phyloP scores from a whole-genome alignment of 2,797 vertebrate genomes.

The Chiropotes sagulatus region DNA sequence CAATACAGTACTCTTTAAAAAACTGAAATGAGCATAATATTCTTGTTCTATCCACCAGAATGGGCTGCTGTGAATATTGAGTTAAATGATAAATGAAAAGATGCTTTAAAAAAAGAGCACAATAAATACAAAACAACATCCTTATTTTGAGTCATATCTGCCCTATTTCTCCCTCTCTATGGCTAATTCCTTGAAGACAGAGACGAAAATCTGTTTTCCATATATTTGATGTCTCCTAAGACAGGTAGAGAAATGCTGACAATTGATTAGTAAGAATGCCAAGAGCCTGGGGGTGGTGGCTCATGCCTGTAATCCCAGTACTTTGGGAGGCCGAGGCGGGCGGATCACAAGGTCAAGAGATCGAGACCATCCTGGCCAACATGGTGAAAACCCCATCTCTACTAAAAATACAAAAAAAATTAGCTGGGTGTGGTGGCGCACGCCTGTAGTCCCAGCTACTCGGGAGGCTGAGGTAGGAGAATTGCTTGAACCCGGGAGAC shows the following conservation, averaged over 20 bases:
- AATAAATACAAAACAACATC: slow-evolving; percentile 35
- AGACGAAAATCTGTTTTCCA: neutral
- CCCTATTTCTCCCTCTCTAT: neutral
- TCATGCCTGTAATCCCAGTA: no score
- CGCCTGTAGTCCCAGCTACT: no score
- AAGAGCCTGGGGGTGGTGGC: neutral
- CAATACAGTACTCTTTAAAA: slow-evolving; percentile 9
- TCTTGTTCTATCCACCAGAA: slow-evolving; percentile 12
- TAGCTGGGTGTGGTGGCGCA: no score
- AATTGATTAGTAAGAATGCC: neutral
- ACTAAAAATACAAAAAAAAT: no score
- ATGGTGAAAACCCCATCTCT: no score
- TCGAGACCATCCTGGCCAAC: no score
- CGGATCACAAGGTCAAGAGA: no score
- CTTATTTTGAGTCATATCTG: neutral
- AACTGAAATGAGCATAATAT: slow-evolving; percentile 25
- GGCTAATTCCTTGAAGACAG: neutral
- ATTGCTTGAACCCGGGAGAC: no score
- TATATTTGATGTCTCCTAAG: neutral
- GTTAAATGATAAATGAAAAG: slow-evolving; percentile 55
- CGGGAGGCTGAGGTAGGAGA: no score
- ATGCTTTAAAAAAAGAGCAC: slow-evolving; percentile 20
- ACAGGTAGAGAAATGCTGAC: neutral
- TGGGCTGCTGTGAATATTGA: neutral
- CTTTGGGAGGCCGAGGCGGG: no score